Base-by-base conservation (phyloP, 2,797 vertebrate species). In the Okamejei kenojei region DNA sequence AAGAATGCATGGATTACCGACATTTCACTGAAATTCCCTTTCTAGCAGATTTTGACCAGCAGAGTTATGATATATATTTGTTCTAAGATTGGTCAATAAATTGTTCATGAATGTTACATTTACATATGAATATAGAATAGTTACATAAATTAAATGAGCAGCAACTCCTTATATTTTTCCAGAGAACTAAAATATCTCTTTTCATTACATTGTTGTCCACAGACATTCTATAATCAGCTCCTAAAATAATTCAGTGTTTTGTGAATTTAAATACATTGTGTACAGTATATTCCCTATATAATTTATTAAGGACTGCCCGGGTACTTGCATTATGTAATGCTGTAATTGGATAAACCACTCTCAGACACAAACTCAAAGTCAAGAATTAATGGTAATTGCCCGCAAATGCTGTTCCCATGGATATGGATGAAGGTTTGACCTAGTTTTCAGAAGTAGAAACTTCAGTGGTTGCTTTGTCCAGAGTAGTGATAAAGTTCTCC, bases 241-340 rank as follows among this genome's bases (percentile, higher is more conserved):
- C 58, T 61, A 61, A 84, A 29, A 84, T 61, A 7, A 29, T 61
- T 58, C 11, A 54, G n/a, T 61, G 95, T 95, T 95, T 94, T 95
- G 95, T 95, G 95, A 94, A 95, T 95, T 95, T 95, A 95, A 95
- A 95, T 95, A 95, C 95, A 95, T 95, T 95, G 96, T 96, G 95
- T 95, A 96, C 96, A 97, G 95, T 95, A 96, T 96, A 97, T 95
- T 95, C 96, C 94, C 93, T 54, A 94, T 95, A 95, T 94, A 96
- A 95, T 93, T 94, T 93, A 94, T 94, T 94, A 96, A 96, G 96
- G 95, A 94, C 96, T 93, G 78, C 94, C 93, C 86, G 95, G 96
- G 95, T 96, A 95, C 96, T 96, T 95, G 95, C 95, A 95, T 94
- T 94, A 94, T 95, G 95, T 94, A n/a, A n/a, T n/a, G n/a, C n/a